Evolutionary conservation across 2,113 vertebrate species (phyloP).

Genomic region (Gallinago jamesoni): DNA sequence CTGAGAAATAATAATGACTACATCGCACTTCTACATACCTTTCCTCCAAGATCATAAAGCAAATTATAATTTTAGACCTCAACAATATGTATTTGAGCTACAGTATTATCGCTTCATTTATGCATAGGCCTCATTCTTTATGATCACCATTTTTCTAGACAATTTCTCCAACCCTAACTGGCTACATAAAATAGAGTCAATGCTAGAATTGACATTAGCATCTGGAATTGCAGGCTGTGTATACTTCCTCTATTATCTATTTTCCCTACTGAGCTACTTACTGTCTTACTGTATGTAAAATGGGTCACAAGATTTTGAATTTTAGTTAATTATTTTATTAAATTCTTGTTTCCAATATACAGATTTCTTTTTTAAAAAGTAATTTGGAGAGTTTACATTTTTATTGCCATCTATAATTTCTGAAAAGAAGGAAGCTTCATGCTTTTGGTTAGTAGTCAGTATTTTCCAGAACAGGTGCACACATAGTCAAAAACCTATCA

Average conservation of each 20-base stretch:
- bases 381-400: not conserved
- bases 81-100: not conserved
- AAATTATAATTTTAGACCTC: not conserved
- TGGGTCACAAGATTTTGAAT: not conserved
- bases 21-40: not conserved
- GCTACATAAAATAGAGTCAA: not conserved
- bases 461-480: not conserved
- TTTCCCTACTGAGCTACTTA: not conserved
- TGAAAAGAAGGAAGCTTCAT: not conserved
- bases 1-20: not conserved
- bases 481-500: not conserved
- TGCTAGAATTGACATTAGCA: not conserved
- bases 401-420: not conserved
- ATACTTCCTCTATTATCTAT: not conserved
- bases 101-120: not conserved
- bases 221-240: not conserved
- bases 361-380: not conserved
- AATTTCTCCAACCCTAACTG: not conserved
- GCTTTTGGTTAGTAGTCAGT: not conserved
- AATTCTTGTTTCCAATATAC: not conserved
- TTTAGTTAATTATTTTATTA: not conserved
- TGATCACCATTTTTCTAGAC: not conserved
- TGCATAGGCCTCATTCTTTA: not conserved
- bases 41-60: not conserved
- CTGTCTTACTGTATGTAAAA: not conserved